phyloP scores from a whole-genome alignment of 2,113 vertebrate genomes.

The Furnarius figulus region DNA sequence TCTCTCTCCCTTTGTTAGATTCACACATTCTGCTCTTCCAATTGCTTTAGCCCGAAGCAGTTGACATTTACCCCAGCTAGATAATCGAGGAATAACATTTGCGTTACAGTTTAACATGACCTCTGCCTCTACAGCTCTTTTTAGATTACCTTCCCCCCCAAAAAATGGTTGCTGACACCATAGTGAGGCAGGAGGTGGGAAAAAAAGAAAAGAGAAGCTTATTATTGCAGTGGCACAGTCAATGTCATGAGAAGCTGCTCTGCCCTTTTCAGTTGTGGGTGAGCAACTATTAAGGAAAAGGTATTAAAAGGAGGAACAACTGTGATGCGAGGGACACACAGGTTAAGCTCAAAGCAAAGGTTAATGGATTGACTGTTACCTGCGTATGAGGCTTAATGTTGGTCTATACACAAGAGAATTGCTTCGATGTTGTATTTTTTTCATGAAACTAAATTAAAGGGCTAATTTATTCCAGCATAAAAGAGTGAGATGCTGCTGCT shows the following conservation, averaged over 20 bases:
- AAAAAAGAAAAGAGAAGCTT: conserved; percentile 77
- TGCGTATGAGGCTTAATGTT: conserved; percentile 84
- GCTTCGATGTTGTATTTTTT: conserved; percentile 60
- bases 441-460: conserved; percentile 80
- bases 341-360: conserved; percentile 89
- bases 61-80: conserved; percentile 95
- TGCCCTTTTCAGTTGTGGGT: conserved; percentile 90
- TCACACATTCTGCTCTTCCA: conserved; percentile 69
- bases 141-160: conserved; percentile 84
- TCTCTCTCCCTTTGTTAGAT: conserved; percentile 59
- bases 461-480: conserved; percentile 71
- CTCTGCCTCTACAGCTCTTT: conserved; percentile 91
- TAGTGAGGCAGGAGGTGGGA: conserved; percentile 68
- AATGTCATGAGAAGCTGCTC: conserved; percentile 84
- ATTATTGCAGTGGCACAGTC: conserved; percentile 87
- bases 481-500: neutral
- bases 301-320: conserved; percentile 82
- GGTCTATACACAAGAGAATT: conserved; percentile 83
- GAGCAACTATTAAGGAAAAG: conserved; percentile 88
- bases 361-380: conserved; percentile 99
- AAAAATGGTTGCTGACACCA: conserved; percentile 85
- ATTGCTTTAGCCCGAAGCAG: conserved; percentile 86
- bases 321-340: conserved; percentile 78
- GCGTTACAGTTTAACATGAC: conserved; percentile 95
- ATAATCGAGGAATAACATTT: conserved; percentile 99